These are phyloP conservation scores for Lycocerus yunnanus DNA, from an alignment of 2,888 invertebrate genomes.

Conservation along the genomic window DNA sequence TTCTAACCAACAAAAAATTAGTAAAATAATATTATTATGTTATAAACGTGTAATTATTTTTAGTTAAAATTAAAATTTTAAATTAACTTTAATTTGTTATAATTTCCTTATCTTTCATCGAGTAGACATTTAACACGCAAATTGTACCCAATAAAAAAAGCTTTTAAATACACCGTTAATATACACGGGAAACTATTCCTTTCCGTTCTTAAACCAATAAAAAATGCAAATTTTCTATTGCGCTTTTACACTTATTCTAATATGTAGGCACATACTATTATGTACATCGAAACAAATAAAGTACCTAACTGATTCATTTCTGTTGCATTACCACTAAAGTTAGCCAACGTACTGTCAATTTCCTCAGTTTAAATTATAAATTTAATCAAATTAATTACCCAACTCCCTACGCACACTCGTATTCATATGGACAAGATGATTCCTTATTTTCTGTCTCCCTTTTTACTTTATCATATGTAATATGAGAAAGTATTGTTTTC, in stretches of 20 bases:
- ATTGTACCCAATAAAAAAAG: background rate
- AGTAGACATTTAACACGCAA: background rate
- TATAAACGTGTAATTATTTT: background rate
- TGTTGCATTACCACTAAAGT: background rate
- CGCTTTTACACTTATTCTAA: background rate
- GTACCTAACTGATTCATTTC: background rate
- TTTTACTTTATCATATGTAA: too few species aligned
- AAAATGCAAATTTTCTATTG: constrained; percentile 1
- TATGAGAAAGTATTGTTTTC: too few species aligned
- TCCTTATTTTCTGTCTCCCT: too few species aligned
- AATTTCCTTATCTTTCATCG: background rate
- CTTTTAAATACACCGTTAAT: background rate
- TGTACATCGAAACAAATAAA: background rate
- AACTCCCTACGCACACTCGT: too few species aligned
- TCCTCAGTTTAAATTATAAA: too few species aligned
- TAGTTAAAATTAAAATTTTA: background rate
- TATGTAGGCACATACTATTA: background rate
- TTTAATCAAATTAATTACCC: too few species aligned
- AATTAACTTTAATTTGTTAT: background rate
- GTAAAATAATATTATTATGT: background rate
- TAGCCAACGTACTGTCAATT: background rate
- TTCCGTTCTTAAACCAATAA: constrained; percentile 8
- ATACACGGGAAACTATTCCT: background rate
- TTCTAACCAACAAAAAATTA: background rate
- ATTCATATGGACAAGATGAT: too few species aligned